Percentiles rank a stretch among this genome's conserved stretches.
Evolutionary conservation across 2,113 vertebrate genomes (phyloP).

Genomic region (Perca flavescens): DNA sequence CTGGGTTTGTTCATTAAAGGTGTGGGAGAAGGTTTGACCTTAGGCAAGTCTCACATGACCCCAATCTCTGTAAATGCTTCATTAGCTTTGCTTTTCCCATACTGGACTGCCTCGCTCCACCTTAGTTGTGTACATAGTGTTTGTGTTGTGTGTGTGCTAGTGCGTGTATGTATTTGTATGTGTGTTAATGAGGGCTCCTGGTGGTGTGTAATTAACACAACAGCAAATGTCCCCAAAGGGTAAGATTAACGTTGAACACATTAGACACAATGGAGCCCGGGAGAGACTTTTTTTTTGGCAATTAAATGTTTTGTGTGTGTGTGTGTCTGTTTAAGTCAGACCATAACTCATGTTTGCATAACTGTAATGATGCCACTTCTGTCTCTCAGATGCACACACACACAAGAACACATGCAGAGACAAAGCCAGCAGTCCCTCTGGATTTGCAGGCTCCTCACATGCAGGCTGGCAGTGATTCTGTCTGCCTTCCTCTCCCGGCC

Average conservation of each 20-base stretch:
- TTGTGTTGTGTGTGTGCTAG: slow-evolving; percentile 59
- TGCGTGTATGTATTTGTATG: slow-evolving; percentile 62
- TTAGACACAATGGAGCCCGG: slow-evolving; percentile 81
- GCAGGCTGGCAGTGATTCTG: slow-evolving; percentile 75
- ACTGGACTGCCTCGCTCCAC: slow-evolving; percentile 47
- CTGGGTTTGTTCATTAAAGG: slow-evolving; percentile 71
- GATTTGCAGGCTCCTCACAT: slow-evolving; percentile 76
- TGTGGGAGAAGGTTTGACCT: slow-evolving; percentile 67
- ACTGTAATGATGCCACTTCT: slow-evolving; percentile 72
- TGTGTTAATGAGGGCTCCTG: slow-evolving; percentile 83
- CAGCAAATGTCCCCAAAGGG: slow-evolving; percentile 83
- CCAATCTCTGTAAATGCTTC: slow-evolving; percentile 63
- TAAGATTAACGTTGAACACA: slow-evolving; percentile 85
- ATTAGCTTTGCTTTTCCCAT: slow-evolving; percentile 60
- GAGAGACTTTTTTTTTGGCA: slow-evolving; percentile 73
- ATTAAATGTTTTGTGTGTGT: slow-evolving; percentile 68
- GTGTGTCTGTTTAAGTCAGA: slow-evolving; percentile 63
- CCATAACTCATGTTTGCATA: slow-evolving; percentile 73
- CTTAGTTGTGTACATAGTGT: slow-evolving; percentile 63
- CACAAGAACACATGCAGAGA: slow-evolving; percentile 40
- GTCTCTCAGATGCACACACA: slow-evolving; percentile 52
- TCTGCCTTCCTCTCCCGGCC: slow-evolving; percentile 67
- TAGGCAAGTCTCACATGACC: slow-evolving; percentile 62
- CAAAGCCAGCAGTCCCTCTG: slow-evolving; percentile 75
- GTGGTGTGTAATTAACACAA: slow-evolving; percentile 86